Conservation (phyloP, 2,797 vertebrate genomes). For the Furcifer pardalis region DNA sequence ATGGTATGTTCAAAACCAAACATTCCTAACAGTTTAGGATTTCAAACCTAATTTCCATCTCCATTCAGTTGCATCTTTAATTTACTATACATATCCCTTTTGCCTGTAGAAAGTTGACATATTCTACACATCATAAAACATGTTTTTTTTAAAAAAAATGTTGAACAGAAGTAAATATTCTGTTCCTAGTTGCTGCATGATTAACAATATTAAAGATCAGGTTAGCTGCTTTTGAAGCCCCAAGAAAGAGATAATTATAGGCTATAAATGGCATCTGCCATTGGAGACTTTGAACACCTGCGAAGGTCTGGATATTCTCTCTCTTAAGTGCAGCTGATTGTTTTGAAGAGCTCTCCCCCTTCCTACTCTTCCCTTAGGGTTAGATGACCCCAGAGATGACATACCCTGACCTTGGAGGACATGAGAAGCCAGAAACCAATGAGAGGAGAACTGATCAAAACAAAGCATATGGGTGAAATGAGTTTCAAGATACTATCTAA, state of each 20-base stretch:
- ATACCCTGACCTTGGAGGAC: slow-evolving; percentile 37
- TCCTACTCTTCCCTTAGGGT: slow-evolving; percentile 34
- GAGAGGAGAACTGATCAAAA: slow-evolving; percentile 24
- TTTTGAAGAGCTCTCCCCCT: background rate
- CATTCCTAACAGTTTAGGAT: background rate
- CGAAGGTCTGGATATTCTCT: slow-evolving; percentile 30
- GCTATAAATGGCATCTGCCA: slow-evolving; percentile 28
- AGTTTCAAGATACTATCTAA: slow-evolving; percentile 27
- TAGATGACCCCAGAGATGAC: slow-evolving; percentile 29
- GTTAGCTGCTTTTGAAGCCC: slow-evolving; percentile 39
- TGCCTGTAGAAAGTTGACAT: slow-evolving; percentile 16
- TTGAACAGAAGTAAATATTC: slow-evolving; percentile 17
- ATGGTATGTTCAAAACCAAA: background rate
- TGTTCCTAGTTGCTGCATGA: slow-evolving; percentile 22
- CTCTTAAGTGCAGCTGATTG: slow-evolving; percentile 25
- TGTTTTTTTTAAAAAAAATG: background rate
- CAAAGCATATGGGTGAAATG: background rate
- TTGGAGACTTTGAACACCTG: slow-evolving; percentile 51
- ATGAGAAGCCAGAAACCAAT: slow-evolving; percentile 34
- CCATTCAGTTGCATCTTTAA: background rate
- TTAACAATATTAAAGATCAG: slow-evolving; percentile 44
- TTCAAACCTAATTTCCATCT: background rate
- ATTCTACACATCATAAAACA: slow-evolving; percentile 26
- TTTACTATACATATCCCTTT: background rate
- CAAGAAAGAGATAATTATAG: slow-evolving; percentile 54